Percentiles rank a stretch among this genome's conserved stretches.
Conservation (phyloP, 2,797 vertebrate species). For the Ambastaia sidthimunki region DNA sequence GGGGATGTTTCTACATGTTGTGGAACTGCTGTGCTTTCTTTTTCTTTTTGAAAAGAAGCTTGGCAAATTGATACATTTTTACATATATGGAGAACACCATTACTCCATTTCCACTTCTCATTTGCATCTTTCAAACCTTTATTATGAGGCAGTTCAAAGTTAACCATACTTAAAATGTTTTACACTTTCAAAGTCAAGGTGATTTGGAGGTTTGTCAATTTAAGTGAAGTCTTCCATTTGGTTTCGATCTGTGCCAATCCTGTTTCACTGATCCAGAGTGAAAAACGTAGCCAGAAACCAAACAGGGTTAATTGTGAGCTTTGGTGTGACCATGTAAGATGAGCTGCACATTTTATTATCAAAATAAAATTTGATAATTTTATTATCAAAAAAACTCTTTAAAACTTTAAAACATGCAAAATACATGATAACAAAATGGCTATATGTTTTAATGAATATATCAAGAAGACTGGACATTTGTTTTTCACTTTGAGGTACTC, state of each 20-base stretch:
- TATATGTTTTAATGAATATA: constrained; percentile 78
- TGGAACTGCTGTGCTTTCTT: constrained; percentile 15
- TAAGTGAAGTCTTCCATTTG: constrained; percentile 16
- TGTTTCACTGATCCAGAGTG: constrained; percentile 72
- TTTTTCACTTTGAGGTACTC: constrained; percentile 55
- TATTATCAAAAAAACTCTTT: too few relatives aligned
- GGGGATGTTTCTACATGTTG: constrained; percentile 44
- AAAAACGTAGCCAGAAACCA: constrained; percentile 73
- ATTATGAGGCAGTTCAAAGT: not conserved
- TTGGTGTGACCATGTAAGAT: constrained; percentile 61
- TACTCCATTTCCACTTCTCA: too few relatives aligned
- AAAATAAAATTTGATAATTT: constrained; percentile 74
- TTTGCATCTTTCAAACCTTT: constrained; percentile 26
- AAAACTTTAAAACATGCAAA: constrained; percentile 65
- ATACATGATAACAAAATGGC: constrained; percentile 67
- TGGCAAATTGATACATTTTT: constrained; percentile 78
- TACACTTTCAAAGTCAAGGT: constrained; percentile 44
- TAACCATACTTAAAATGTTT: constrained; percentile 30
- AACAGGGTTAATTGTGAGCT: constrained; percentile 69
- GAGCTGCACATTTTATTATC: constrained; percentile 59
- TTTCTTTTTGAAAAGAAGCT: constrained; percentile 71
- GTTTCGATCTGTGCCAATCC: constrained; percentile 17
- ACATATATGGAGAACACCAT: not conserved
- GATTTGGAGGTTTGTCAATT: constrained; percentile 60
- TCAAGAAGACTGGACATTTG: constrained; percentile 71